Percentiles rank a stretch among this genome's conserved stretches.
Conservation (phyloP, 1,140 invertebrate species). For the Phymastichus coffea region DNA sequence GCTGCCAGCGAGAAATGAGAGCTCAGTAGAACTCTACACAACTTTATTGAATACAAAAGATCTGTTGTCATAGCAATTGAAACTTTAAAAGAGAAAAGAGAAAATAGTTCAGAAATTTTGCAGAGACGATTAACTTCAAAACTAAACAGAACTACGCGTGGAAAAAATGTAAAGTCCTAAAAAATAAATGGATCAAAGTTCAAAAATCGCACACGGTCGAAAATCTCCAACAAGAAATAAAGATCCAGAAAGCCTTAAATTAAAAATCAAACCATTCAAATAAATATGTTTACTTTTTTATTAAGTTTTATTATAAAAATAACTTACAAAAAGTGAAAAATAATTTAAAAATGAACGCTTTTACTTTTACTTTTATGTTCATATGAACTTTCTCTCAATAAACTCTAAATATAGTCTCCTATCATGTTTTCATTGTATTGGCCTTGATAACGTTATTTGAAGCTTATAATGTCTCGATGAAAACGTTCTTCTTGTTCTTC, state of each 20-base stretch:
- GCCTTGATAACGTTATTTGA: slow-evolving; percentile 32
- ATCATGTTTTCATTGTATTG: slow-evolving; percentile 41
- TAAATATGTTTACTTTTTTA: not conserved
- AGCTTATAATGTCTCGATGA: slow-evolving; percentile 47
- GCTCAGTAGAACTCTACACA: too few species aligned
- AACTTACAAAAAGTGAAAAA: not conserved
- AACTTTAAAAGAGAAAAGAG: slow-evolving; percentile 7
- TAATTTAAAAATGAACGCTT: slow-evolving; percentile 14
- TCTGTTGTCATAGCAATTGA: not conserved
- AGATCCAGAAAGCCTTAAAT: too few species aligned
- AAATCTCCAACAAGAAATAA: too few species aligned
- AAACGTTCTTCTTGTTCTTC: slow-evolving; percentile 42
- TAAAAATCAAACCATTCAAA: not conserved
- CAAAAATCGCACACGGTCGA: too few species aligned
- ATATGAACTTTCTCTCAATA: slow-evolving; percentile 20
- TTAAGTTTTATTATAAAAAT: not conserved
- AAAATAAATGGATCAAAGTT: slow-evolving; percentile 5
- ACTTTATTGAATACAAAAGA: too few species aligned
- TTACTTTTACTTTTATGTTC: slow-evolving; percentile 18
- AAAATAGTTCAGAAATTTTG: not conserved
- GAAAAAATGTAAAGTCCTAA: not conserved
- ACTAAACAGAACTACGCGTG: not conserved
- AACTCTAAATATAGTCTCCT: slow-evolving; percentile 40
- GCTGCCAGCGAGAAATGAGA: too few species aligned
- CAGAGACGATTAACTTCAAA: not conserved